These are phyloP conservation scores for Drosophila phalerata DNA, from an alignment of 2,888 invertebrate species.

Conservation along the genomic window DNA sequence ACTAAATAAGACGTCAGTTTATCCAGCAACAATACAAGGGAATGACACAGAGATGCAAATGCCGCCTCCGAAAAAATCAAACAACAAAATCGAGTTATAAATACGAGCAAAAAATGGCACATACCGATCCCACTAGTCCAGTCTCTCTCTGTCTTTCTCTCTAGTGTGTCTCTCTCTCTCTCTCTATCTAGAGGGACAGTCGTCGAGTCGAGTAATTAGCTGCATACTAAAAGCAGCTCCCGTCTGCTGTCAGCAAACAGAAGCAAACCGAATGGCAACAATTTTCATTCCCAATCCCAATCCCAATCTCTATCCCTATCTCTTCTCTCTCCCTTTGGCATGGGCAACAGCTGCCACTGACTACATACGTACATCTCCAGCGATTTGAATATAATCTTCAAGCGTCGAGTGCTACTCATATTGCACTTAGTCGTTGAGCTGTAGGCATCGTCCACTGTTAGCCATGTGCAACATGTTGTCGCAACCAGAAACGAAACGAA, in stretches of 20 bases:
- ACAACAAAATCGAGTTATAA: conserved; percentile 55
- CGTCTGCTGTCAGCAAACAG: conserved; percentile 12
- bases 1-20: conserved; percentile 45
- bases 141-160: not conserved
- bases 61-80: conserved; percentile 15
- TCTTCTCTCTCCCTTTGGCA: conserved; percentile 7
- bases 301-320: not conserved
- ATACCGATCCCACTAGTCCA: conserved; percentile 17
- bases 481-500: conserved; percentile 52
- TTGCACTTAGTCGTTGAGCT: conserved; percentile 70
- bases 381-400: conserved; percentile 26
- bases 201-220: conserved; percentile 54
- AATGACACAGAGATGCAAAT: conserved; percentile 23
- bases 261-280: conserved; percentile 7
- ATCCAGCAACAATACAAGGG: conserved; percentile 17
- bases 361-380: conserved; percentile 4
- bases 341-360: conserved; percentile 51
- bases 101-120: conserved; percentile 52
- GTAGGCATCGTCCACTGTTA: conserved; percentile 38
- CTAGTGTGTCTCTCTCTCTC: not conserved
- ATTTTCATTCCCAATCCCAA: not conserved
- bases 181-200: conserved; percentile 9
- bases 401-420: conserved; percentile 73
- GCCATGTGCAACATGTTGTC: conserved; percentile 83
- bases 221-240: conserved; percentile 29